Base-by-base conservation (phyloP, 2,888 invertebrate species). In the Drosophila cracens region DNA sequence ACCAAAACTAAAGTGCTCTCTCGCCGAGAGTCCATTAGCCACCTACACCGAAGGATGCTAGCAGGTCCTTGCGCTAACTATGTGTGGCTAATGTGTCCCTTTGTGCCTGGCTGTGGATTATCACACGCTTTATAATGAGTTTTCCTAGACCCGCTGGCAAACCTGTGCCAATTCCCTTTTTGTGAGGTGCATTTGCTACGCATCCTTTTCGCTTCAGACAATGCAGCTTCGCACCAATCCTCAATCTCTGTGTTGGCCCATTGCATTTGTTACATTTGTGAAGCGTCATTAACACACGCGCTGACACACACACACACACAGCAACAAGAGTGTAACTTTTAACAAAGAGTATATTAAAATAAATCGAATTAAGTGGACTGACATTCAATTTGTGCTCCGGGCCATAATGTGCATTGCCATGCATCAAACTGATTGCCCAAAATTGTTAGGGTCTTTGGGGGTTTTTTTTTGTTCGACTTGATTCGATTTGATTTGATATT, bases 41-140 rank as follows among this genome's bases (percentile, higher is more conserved):
- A 82, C 85, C 81, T 80, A 83, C 78, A 60, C 77, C 61, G 87
- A 78, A 70, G 73, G 48, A 52, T 60, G 29, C 29, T 61, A 49
- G 63, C 56, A 76, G 70, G 64, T 80, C 84, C 75, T 85, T 77
- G 71, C 79, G 85, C 87, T 90, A 91, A 91, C 91, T 81, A 91
- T 74, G 89, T 90, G 91, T 91, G 81, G 84, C 90, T 83, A 91
- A 91, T 91, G 85, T 76, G 74, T 76, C 67, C 83, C 77, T 81
- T 80, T 76, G 81, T 82, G 65, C 63, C 59, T 56, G 59, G 49
- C 78, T 87, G 79, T 81, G 83, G 88, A 91, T 90, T 90, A 90
- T 91, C 89, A 87, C 91, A 91, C 90, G 81, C 72, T 74, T 60
- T 66, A 70, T 84, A 87, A 89, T 86, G 83, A 79, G 81, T 86